Evolutionary conservation across 2,888 invertebrate species (phyloP), one percentile per base, ranked within the genome.

Genomic region (Protophormia terraenovae): DNA sequence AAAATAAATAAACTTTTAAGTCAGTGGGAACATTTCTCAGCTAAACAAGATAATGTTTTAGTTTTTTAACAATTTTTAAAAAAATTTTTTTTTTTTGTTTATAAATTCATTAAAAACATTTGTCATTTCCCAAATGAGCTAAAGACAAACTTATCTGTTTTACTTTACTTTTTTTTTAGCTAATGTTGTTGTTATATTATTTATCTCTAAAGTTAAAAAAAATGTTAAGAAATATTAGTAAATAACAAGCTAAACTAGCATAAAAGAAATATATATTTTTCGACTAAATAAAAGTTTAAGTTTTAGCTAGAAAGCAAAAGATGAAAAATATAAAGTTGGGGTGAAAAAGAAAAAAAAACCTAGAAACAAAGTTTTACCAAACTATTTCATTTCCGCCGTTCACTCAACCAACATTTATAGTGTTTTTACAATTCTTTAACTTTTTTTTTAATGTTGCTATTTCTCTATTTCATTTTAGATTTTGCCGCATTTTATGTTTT

Each of bases 361-460:
- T 14, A 10, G 10, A 53, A 53, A 10, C 50, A 53, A 69, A 77
- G 24, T 77, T 77, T 69, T 71, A n/a, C 50, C 32, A 62, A 86
- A 84, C 75, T 79, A 82, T 80, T 77, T 77, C 76, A 83, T 73
- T 55, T 82, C 84, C 84, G 84, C 80, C 83, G 73, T 77, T 83
- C 84, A 84, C 75, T 86, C 55, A 76, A 67, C 32, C 32, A 86
- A 45, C 60, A 60, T 55, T 71, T 72, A 53, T 60, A 83, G 47
- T 69, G 76, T 29, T 72, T 53, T 19, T 47, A 55, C 62, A 3
- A 66, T 45, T 58, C n/a, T 64, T 66, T 55, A 22, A 45, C 35
- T 29, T 60, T 41, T 24, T 29, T 38, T 60, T 45, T 3, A n/a
- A 45, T 77, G 41, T 60, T 58, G 24, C 14, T 47, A 7, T 67